Evolutionary conservation across 2,113 vertebrate genomes (phyloP).

Genomic region (Anarrhichthys ocellatus): DNA sequence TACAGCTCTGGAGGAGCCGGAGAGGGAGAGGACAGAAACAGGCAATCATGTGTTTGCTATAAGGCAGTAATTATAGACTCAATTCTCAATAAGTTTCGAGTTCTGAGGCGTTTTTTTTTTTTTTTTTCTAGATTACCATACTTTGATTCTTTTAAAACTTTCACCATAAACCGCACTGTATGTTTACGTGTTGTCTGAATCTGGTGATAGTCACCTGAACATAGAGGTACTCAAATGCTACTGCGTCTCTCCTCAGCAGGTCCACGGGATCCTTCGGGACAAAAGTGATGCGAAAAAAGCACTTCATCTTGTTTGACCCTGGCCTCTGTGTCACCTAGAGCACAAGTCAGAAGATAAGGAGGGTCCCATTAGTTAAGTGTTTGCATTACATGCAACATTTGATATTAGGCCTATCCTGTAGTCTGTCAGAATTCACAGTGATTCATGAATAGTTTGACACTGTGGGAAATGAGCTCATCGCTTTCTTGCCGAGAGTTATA

Average conservation of each 20-base stretch:
- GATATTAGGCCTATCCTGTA: not conserved
- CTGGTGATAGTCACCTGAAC: constrained; percentile 88
- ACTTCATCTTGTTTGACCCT: constrained; percentile 97
- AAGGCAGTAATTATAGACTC: not conserved
- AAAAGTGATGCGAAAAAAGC: constrained; percentile 97
- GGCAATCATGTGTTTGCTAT: not conserved
- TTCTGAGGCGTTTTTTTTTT: not conserved
- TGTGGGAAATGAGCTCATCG: not conserved
- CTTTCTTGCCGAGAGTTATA: not conserved
- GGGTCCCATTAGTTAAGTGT: constrained; percentile 28
- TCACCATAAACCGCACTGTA: not conserved
- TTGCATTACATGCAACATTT: not conserved
- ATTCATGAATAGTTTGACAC: not conserved
- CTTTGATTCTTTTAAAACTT: not conserved
- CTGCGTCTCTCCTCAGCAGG: constrained; percentile 93
- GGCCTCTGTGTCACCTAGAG: constrained; percentile 97
- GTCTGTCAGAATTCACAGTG: not conserved
- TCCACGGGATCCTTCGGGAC: constrained; percentile 98
- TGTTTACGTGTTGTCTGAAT: not conserved
- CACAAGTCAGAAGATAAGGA: constrained; percentile 43
- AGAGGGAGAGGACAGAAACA: constrained; percentile 37
- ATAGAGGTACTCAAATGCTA: constrained; percentile 98
- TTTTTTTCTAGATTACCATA: not conserved
- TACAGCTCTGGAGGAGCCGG: constrained; percentile 89
- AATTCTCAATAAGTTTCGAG: not conserved